phyloP scores from a whole-genome alignment of 2,797 vertebrate genomes.

The Chromobotia macracanthus region DNA sequence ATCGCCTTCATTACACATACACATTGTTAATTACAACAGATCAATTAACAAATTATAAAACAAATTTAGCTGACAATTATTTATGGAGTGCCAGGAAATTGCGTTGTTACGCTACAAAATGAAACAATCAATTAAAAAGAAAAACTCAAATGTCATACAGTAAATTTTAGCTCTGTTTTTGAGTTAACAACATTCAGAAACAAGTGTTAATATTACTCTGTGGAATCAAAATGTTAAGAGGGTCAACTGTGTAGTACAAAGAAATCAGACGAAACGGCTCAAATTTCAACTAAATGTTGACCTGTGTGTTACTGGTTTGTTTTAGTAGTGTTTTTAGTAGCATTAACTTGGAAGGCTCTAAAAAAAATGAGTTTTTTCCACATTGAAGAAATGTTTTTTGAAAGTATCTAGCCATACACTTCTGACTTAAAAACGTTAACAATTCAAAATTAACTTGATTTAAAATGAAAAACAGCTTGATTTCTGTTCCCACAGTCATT shows the following conservation, averaged over 20 bases:
- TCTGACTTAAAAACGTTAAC: not conserved
- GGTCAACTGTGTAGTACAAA: not conserved
- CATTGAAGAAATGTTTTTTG: constrained; percentile 49
- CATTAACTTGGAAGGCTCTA: not conserved
- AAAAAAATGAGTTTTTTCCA: constrained; percentile 38
- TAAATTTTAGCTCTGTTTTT: too few relatives aligned
- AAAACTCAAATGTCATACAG: not conserved
- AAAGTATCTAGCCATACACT: not conserved
- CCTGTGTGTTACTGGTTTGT: not conserved
- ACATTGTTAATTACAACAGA: not conserved
- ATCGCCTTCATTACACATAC: not conserved
- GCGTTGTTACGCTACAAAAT: not conserved
- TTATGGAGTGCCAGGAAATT: not conserved
- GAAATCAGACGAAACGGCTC: not conserved
- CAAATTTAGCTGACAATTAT: not conserved
- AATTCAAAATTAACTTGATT: not conserved
- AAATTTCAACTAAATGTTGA: not conserved
- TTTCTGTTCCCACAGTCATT: constrained; percentile 3
- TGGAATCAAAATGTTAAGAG: constrained; percentile 16
- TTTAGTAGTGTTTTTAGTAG: constrained; percentile 4
- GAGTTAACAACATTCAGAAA: too few relatives aligned
- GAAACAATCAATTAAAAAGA: not conserved
- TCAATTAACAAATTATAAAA: too few relatives aligned
- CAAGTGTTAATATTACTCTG: too few relatives aligned
- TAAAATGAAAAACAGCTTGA: not conserved